Conservation (phyloP, 2,888 invertebrate genomes). For the Listrodromus nycthemerus region DNA sequence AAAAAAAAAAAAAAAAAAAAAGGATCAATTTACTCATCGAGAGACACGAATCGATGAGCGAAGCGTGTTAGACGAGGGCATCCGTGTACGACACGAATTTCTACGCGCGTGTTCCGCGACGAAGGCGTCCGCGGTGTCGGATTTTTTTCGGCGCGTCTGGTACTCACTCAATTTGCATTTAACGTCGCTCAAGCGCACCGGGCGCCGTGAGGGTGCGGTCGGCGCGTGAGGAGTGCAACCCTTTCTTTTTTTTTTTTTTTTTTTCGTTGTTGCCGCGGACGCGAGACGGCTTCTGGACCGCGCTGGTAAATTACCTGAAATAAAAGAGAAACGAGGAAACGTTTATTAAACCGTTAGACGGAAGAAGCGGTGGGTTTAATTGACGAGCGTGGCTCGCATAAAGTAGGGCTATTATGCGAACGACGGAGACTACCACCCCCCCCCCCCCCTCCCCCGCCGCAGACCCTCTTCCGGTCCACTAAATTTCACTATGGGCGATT, state of each 20-base stretch:
- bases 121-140: neutral
- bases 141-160: conserved; percentile 25
- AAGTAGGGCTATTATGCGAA: neutral
- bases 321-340: conserved; percentile 65
- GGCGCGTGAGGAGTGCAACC: conserved; percentile 19
- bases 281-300: conserved; percentile 30
- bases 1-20: too few species aligned
- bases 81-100: neutral
- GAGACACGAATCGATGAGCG: neutral
- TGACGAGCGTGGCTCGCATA: conserved; percentile 55
- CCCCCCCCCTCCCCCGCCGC: too few species aligned
- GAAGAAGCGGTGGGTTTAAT: conserved; percentile 56
- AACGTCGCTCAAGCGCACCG: conserved; percentile 69
- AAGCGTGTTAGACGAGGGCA: neutral
- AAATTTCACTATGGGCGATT: neutral
- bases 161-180: conserved; percentile 63
- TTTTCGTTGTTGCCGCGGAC: neutral
- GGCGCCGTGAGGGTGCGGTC: conserved; percentile 25
- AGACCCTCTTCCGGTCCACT: neutral
- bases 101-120: neutral
- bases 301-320: conserved; percentile 73
- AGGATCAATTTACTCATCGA: conserved; percentile 21
- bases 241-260: conserved; percentile 13
- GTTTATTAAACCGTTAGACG: conserved; percentile 65
- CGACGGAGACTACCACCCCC: neutral